Conservation (phyloP, 1,140 invertebrate genomes). For the Dinothrombium tinctorium region DNA sequence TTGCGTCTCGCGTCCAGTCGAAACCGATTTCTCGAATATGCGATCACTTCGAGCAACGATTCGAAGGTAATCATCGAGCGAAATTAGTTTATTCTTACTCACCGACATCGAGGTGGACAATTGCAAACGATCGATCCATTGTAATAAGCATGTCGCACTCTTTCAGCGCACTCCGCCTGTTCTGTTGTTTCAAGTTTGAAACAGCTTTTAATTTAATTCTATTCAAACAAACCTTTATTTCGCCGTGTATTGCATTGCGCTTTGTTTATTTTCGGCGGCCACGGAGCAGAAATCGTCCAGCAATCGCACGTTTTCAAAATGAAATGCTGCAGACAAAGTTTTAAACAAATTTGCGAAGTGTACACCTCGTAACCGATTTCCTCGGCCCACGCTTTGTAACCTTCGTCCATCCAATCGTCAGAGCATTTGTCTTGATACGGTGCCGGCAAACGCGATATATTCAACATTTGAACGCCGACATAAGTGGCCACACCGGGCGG, state of each 20-base stretch:
- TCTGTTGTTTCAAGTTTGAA: not conserved
- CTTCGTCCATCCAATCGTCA: conserved; percentile 6
- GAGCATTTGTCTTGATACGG: conserved; percentile 11
- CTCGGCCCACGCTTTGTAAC: conserved; percentile 5
- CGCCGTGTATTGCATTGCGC: conserved; percentile 4
- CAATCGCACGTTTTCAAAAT: conserved; percentile 7
- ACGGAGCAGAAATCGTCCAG: conserved; percentile 9
- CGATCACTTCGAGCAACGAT: not conserved
- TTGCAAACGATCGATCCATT: conserved; percentile 7
- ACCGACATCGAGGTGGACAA: conserved; percentile 10
- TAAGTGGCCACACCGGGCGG: conserved; percentile 12
- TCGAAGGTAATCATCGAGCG: not conserved
- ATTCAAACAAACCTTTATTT: conserved; percentile 6
- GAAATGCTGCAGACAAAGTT: conserved; percentile 7
- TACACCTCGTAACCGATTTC: conserved; percentile 6
- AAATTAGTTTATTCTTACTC: not conserved
- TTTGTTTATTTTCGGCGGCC: not conserved
- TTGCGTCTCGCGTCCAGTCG: conserved; percentile 9
- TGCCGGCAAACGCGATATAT: conserved; percentile 10
- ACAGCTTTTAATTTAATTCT: not conserved
- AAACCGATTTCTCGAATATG: conserved; percentile 10
- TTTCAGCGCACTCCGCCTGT: conserved; percentile 2
- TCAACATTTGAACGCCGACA: conserved; percentile 11
- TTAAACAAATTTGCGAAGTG: conserved; percentile 12
- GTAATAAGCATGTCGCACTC: conserved; percentile 7